Conservation (phyloP, 2,113 vertebrate genomes). For the Equus przewalskii region DNA sequence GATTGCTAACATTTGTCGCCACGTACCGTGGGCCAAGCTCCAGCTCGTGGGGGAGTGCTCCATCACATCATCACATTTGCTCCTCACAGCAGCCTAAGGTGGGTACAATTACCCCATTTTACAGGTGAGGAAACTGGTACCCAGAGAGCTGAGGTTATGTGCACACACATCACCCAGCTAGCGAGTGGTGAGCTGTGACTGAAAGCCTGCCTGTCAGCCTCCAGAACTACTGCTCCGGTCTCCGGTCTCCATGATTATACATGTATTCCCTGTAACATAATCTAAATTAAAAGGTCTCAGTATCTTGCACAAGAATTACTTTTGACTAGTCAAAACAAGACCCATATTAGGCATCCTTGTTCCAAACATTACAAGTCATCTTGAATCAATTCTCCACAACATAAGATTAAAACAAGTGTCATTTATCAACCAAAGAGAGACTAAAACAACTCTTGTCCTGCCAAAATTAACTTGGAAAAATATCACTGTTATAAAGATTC, state of each 20-base stretch:
- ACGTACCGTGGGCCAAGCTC: fast-evolving
- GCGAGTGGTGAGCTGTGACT: fast-evolving
- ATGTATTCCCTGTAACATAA: not conserved
- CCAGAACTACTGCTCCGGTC: fast-evolving
- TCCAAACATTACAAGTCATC: not conserved
- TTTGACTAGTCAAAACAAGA: not conserved
- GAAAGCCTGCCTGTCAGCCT: fast-evolving
- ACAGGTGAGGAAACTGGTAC: not conserved
- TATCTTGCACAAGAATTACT: not conserved
- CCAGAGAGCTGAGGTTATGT: fast-evolving
- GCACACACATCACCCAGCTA: fast-evolving
- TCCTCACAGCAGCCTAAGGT: not conserved
- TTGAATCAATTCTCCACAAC: not conserved
- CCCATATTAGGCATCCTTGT: not conserved
- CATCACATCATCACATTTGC: fast-evolving
- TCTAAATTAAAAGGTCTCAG: not conserved
- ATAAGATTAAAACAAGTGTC: constrained; percentile 44
- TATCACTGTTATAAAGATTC: constrained; percentile 44
- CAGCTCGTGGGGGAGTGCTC: fast-evolving
- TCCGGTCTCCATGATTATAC: fast-evolving
- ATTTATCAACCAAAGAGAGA: constrained; percentile 39
- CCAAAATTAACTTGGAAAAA: constrained; percentile 69
- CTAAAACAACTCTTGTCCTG: constrained; percentile 61
- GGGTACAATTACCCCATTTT: fast-evolving
- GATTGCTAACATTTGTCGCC: no score